Evolutionary conservation across 2,888 invertebrate genomes (phyloP).

Genomic region (Heterodera filipjevi): DNA sequence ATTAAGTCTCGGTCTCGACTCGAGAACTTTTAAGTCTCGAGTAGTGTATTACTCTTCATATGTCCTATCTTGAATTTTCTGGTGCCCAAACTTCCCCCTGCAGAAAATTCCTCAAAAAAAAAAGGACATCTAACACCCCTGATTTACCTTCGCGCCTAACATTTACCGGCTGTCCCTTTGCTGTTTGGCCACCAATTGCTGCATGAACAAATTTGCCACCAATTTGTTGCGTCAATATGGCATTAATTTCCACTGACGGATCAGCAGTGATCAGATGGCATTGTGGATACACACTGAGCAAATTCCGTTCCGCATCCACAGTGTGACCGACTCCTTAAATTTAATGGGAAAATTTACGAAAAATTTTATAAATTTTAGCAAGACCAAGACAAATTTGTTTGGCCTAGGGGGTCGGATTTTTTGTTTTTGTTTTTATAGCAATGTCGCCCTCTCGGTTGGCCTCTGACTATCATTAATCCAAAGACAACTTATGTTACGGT

Average conservation of each 20-base stretch:
- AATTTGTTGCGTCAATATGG: slow-evolving; percentile 2
- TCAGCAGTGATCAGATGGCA: slow-evolving; percentile 19
- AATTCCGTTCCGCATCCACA: slow-evolving; percentile 19
- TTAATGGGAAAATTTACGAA: background rate
- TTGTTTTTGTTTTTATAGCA: too few species aligned
- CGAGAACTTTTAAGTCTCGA: too few species aligned
- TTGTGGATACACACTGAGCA: slow-evolving; percentile 20
- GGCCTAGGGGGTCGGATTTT: too few species aligned
- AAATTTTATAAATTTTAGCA: background rate
- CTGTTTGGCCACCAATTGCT: slow-evolving; percentile 21
- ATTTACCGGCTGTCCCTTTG: slow-evolving; percentile 5
- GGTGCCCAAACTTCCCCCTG: too few species aligned
- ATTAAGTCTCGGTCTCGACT: too few species aligned
- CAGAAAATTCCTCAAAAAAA: too few species aligned
- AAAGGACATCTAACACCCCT: background rate
- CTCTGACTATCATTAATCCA: too few species aligned
- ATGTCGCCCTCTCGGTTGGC: too few species aligned
- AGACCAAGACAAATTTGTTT: too few species aligned
- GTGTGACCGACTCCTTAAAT: slow-evolving; percentile 23
- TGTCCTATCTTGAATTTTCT: too few species aligned
- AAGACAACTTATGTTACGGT: too few species aligned
- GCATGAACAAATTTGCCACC: slow-evolving; percentile 28
- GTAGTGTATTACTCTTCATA: too few species aligned
- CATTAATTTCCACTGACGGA: slow-evolving; percentile 20
- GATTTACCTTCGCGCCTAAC: slow-evolving; percentile 5